Evolutionary conservation across 2,797 vertebrate species (phyloP), one percentile per base, ranked within the genome.

Genomic region (Helostoma temminkii): DNA sequence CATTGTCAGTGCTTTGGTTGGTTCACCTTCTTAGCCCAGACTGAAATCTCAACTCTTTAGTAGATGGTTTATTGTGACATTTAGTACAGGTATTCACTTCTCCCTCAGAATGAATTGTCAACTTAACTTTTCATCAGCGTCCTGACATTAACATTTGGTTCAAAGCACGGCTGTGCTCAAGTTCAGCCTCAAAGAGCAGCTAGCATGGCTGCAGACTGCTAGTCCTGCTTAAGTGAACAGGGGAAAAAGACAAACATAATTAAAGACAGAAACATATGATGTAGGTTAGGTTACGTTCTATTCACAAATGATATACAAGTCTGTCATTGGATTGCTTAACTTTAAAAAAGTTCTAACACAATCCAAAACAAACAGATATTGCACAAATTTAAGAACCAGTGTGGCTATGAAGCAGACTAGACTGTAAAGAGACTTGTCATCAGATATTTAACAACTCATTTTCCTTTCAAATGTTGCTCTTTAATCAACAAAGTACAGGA

Each of bases 31-130:
- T 49, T 26, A 16, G 19, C 54, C 45, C 22, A 45, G 9, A 37
- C 37, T 45, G 36, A 30, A 72, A 56, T 62, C 39, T 49, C 11
- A 18, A 21, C 41, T 41, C 7, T 41, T 41, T 41, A 15, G 7
- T 41, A 6, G 15, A 41, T 41, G 15, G 16, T 41, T 41, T 41
- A 11, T 2, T 28, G 26, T 41, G 19, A 62, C 1, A 16, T 25
- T 24, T 41, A 41, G 4, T 28, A 0, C 15, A 50, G 10, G 30
- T 19, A 15, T 45, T 49, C 4, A 22, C 14, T 3, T 19, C 7
- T 9, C 28, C 37, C 16, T 32, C 3, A 24, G 5, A 14, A 48
- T 48, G 16, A 66, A 15, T 5, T 21, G 5, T 19, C 12, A 21
- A 60, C 21, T 15, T 43, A 21, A 43, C 4, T 60, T 56, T 21